These are phyloP conservation scores for Trachymyrmex septentrionalis DNA, from an alignment of 1,140 invertebrate genomes.

Conservation along the genomic window DNA sequence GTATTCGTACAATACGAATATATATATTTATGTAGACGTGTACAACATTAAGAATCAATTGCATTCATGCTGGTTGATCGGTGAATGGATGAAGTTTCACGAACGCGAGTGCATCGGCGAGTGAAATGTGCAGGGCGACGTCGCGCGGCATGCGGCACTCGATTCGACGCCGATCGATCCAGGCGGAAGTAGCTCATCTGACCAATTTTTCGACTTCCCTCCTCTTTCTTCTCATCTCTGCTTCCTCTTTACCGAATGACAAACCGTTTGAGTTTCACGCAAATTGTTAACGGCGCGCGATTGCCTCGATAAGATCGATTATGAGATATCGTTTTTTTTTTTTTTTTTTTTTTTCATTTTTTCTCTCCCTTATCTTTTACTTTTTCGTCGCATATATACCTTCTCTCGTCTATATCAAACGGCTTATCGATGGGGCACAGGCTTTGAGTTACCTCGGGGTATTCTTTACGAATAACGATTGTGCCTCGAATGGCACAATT, in stretches of 20 bases:
- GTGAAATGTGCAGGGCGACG: constrained; percentile 37
- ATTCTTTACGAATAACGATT: constrained; percentile 23
- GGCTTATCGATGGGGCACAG: not conserved
- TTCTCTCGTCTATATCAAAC: not conserved
- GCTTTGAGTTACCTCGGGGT: not conserved
- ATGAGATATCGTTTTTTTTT: not conserved
- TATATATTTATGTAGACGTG: constrained; percentile 70
- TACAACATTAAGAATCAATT: constrained; percentile 68
- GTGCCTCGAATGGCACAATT: not conserved
- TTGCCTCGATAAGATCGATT: not conserved
- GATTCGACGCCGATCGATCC: constrained; percentile 36
- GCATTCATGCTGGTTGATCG: constrained; percentile 61
- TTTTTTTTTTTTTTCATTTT: no score
- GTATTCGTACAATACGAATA: constrained; percentile 63
- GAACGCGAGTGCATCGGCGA: constrained; percentile 55
- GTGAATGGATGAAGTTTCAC: constrained; percentile 38
- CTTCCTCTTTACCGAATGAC: not conserved
- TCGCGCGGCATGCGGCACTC: constrained; percentile 52
- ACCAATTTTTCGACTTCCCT: constrained; percentile 13
- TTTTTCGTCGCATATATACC: not conserved
- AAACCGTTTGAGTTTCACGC: not conserved
- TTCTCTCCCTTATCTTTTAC: not conserved
- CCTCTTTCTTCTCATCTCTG: not conserved
- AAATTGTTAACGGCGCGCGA: not conserved
- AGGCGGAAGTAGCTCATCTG: not conserved